phyloP scores from a whole-genome alignment of 2,113 vertebrate species.

The Trinectes maculatus region DNA sequence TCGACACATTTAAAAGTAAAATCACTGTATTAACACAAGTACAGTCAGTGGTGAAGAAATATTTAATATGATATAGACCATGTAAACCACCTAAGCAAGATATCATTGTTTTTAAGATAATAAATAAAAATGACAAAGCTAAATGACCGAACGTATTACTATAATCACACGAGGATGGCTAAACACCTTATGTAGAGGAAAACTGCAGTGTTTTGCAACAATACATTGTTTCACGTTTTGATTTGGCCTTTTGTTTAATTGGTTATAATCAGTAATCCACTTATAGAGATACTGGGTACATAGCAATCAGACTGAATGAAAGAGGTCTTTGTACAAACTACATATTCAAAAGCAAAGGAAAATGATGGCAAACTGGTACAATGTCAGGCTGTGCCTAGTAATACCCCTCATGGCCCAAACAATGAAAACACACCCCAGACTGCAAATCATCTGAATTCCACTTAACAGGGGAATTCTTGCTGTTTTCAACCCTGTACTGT shows the following conservation, averaged over 20 bases:
- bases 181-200: neutral
- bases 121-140: constrained; percentile 12
- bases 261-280: neutral
- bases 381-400: neutral
- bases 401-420: neutral
- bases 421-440: neutral
- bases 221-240: neutral
- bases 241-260: neutral
- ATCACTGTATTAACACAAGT: constrained; percentile 21
- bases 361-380: neutral
- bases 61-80: constrained; percentile 8
- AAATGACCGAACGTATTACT: constrained; percentile 1
- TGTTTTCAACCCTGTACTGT: too few species aligned
- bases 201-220: neutral
- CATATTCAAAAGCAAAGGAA: neutral
- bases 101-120: constrained; percentile 1
- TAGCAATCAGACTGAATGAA: neutral
- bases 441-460: constrained; percentile 4
- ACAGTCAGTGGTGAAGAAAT: constrained; percentile 6
- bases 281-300: neutral
- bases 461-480: too few species aligned
- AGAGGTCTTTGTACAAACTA: neutral
- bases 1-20: constrained; percentile 13
- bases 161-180: neutral
- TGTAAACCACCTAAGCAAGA: constrained; percentile 17